Conservation (phyloP, 2,888 invertebrate genomes). For the Drosophila imparisetae region DNA sequence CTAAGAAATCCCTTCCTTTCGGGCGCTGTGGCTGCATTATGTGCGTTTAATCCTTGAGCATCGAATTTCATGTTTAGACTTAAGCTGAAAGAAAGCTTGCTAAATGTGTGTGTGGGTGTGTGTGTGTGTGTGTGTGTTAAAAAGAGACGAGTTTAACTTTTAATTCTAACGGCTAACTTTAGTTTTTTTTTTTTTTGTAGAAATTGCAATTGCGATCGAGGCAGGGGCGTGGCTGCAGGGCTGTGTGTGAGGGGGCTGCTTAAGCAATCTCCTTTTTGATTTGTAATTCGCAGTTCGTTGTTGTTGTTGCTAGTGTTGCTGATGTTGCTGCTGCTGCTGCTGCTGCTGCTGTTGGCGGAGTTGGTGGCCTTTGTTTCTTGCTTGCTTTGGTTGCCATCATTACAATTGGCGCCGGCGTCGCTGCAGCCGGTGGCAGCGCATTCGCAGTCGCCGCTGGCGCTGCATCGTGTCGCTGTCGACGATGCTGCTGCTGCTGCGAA, state of each 20-base stretch:
- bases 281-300: constrained; percentile 83
- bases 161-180: constrained; percentile 39
- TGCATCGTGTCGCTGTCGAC: constrained; percentile 32
- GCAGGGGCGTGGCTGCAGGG: not conserved
- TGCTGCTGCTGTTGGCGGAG: constrained; percentile 46
- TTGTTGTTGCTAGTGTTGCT: constrained; percentile 39
- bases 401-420: constrained; percentile 31
- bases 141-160: constrained; percentile 56
- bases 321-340: constrained; percentile 18
- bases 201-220: constrained; percentile 45
- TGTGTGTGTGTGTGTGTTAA: constrained; percentile 31
- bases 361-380: constrained; percentile 80
- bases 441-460: constrained; percentile 27
- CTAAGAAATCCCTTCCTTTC: not conserved
- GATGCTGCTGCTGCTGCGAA: constrained; percentile 29
- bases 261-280: constrained; percentile 82
- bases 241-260: constrained; percentile 19
- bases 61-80: constrained; percentile 13
- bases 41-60: constrained; percentile 60
- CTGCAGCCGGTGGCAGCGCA: constrained; percentile 7
- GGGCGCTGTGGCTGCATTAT: constrained; percentile 14
- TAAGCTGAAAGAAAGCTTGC: constrained; percentile 18
- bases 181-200: constrained; percentile 1
- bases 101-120: constrained; percentile 20
- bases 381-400: constrained; percentile 81